phyloP scores from a whole-genome alignment of 2,797 vertebrate genomes.

The Eidolon dupreanum region DNA sequence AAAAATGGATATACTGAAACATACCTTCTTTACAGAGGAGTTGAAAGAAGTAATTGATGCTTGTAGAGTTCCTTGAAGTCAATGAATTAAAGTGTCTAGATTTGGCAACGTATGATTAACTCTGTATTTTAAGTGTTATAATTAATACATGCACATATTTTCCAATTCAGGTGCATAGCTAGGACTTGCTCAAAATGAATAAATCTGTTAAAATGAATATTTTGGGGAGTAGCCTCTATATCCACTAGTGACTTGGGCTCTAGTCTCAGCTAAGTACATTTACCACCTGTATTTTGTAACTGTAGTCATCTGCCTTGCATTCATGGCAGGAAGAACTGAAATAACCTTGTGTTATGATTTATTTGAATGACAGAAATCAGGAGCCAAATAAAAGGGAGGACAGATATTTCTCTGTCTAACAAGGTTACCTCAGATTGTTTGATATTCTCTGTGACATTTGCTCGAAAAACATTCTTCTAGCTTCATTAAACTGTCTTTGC shows the following conservation, averaged over 20 bases:
- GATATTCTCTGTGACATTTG: constrained; percentile 80
- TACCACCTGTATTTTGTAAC: constrained; percentile 74
- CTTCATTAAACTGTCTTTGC: constrained; percentile 78
- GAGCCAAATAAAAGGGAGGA: constrained; percentile 73
- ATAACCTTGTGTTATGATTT: constrained; percentile 75
- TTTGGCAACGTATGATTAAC: constrained; percentile 3
- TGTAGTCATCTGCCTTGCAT: constrained; percentile 62
- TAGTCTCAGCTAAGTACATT: constrained; percentile 41
- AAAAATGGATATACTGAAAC: constrained; percentile 7
- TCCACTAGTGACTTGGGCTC: constrained; percentile 25
- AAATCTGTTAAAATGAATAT: constrained; percentile 5
- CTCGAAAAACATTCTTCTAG: constrained; percentile 79
- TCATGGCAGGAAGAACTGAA: constrained; percentile 60
- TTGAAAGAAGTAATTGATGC: constrained; percentile 42
- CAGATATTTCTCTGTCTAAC: constrained; percentile 75
- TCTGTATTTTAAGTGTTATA: constrained; percentile 32
- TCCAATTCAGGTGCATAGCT: constrained; percentile 24
- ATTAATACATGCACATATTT: constrained; percentile 16
- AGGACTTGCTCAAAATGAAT: constrained; percentile 28
- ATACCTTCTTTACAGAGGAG: neutral
- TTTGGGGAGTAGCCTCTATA: neutral
- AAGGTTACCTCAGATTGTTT: constrained; percentile 67
- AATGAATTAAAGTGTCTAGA: constrained; percentile 46
- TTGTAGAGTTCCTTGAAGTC: constrained; percentile 45
- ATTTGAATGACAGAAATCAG: constrained; percentile 78